Base-by-base conservation (phyloP, 2,888 invertebrate species). In the Patella ulyssiponensis region DNA sequence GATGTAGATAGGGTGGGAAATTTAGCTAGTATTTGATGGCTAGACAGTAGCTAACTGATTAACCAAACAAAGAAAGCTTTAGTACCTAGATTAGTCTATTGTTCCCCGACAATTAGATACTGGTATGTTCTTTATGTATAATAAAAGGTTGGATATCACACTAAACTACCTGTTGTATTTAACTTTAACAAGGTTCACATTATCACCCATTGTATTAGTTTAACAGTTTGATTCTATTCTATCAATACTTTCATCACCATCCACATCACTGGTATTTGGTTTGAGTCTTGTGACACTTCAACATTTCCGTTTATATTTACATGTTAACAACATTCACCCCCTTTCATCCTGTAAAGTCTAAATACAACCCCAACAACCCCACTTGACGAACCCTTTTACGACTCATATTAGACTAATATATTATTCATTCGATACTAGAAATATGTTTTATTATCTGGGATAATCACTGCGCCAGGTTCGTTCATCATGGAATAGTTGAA, bases 81-180 rank as follows among this genome's bases (percentile, higher is more conserved):
- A 64, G 64, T 64, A 64, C 20, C 64, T 64, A 64, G 64, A 64
- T 20, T 20, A 20, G 64, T 64, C 12, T 64, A 23, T 64, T 64
- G 64, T 64, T 64, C 4, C 20, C 11, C 2, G 12, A 64, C 64
- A 64, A 64, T 64, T 64, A 64, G 23, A 11, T 14, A 20, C 23
- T 64, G 20, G 64, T 64, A 23, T 23, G 64, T 64, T 20, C 20
- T 23, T 64, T 23, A 64, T 9, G 44, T 44, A 44, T 9, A 44
- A 44, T 44, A 44, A 44, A 44, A 44, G 44, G 44, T 44, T 44
- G 44, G 44, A 44, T 44, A 44, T 44, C 44, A 44, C 44, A 44
- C 44, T 44, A 44, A 44, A 44, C 44, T 44, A 44, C 44, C 44
- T 44, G 44, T 44, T 44, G 44, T 44, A 44, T 44, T 44, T 44